Evolutionary conservation across 2,888 invertebrate species (phyloP).

Genomic region (Thera obeliscata): DNA sequence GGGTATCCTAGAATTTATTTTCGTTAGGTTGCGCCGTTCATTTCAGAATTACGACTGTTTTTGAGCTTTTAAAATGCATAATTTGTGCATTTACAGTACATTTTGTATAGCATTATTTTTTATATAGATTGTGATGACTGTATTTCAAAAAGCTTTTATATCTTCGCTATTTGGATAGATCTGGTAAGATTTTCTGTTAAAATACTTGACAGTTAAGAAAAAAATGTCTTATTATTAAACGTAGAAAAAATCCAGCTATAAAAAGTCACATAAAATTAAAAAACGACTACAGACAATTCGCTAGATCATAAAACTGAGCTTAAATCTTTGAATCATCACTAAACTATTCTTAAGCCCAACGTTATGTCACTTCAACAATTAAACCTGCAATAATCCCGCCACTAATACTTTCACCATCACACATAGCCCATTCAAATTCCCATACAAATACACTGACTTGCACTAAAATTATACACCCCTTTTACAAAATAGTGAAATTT

Average conservation of each 20-base stretch:
- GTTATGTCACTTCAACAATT: slow-evolving; percentile 52
- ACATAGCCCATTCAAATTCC: slow-evolving; percentile 68
- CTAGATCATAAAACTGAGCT: slow-evolving; percentile 40
- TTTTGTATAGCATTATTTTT: too few species aligned
- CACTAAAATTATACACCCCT: slow-evolving; percentile 72
- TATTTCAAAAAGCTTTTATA: too few species aligned
- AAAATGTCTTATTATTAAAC: too few species aligned
- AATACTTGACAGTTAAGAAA: too few species aligned
- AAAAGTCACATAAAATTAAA: slow-evolving; percentile 27
- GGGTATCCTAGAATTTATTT: too few species aligned
- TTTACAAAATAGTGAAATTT: slow-evolving; percentile 57
- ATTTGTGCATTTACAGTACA: too few species aligned
- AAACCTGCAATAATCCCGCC: slow-evolving; percentile 51
- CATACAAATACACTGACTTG: slow-evolving; percentile 59
- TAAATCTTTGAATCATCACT: slow-evolving; percentile 38
- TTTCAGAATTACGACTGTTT: too few species aligned
- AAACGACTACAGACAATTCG: slow-evolving; percentile 30
- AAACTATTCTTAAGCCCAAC: slow-evolving; percentile 46
- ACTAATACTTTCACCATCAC: slow-evolving; percentile 66
- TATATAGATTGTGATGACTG: too few species aligned
- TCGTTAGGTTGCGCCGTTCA: too few species aligned
- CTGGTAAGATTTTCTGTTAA: too few species aligned
- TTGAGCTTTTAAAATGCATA: too few species aligned
- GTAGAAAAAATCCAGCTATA: neutral
- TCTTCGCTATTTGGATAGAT: too few species aligned